phyloP scores from a whole-genome alignment of 2,888 invertebrate species.

The Priocnemis perturbator region DNA sequence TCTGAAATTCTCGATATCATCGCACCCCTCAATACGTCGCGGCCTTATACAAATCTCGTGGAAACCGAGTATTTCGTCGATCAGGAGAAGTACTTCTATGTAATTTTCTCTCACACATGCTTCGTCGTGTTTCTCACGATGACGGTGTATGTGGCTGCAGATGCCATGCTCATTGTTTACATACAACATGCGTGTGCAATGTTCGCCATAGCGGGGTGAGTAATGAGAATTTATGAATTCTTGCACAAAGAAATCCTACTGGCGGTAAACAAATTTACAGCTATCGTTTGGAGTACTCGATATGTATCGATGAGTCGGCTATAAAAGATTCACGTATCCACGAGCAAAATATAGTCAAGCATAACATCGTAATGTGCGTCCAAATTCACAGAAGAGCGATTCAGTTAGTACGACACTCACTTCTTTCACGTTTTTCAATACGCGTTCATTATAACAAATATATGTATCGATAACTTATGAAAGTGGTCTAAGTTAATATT shows the following conservation, averaged over 20 bases:
- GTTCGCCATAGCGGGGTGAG: constrained; percentile 22
- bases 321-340: background rate
- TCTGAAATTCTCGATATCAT: constrained; percentile 15
- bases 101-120: background rate
- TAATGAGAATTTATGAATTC: background rate
- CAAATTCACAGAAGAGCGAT: constrained; percentile 13
- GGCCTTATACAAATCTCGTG: constrained; percentile 4
- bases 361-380: background rate
- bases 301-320: background rate
- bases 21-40: constrained; percentile 22
- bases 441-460: too few species aligned
- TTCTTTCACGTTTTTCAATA: background rate
- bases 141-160: constrained; percentile 4
- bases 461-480: too few species aligned
- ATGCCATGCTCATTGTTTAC: constrained; percentile 14
- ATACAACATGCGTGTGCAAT: constrained; percentile 16
- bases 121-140: background rate
- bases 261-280: constrained; percentile 11
- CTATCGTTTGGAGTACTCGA: constrained; percentile 13
- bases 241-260: background rate
- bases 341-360: background rate
- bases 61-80: constrained; percentile 21
- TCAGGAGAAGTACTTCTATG: constrained; percentile 13
- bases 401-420: constrained; percentile 15
- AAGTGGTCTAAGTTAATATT: too few species aligned